Evolutionary conservation across 1,140 invertebrate genomes (phyloP).

Genomic region (Agrilus planipennis): DNA sequence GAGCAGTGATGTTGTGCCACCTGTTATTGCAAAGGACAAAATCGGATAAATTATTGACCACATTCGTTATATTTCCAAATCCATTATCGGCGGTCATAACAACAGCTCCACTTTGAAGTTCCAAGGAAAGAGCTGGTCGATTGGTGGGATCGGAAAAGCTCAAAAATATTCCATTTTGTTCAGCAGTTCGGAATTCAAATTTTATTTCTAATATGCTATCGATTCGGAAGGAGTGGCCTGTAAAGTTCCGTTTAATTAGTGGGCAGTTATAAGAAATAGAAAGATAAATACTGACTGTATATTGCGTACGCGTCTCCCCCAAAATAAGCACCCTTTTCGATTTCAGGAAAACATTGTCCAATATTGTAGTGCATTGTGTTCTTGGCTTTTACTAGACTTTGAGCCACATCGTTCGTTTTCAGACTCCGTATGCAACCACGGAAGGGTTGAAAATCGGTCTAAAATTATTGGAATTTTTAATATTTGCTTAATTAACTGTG

Average conservation of each 20-base stretch:
- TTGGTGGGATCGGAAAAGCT: constrained; percentile 51
- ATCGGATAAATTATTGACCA: constrained; percentile 47
- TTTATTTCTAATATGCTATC: constrained; percentile 56
- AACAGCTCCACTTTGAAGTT: constrained; percentile 65
- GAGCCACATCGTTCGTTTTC: constrained; percentile 56
- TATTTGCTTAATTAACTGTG: too few species aligned
- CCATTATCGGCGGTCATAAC: constrained; percentile 58
- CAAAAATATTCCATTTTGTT: constrained; percentile 67
- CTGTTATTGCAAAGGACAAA: constrained; percentile 70
- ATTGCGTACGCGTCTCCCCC: constrained; percentile 69
- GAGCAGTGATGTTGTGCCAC: constrained; percentile 74
- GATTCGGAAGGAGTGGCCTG: constrained; percentile 59
- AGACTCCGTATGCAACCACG: constrained; percentile 73
- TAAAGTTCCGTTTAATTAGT: constrained; percentile 30
- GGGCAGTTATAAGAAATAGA: constrained; percentile 6
- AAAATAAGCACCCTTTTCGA: constrained; percentile 80
- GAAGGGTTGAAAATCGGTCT: constrained; percentile 60
- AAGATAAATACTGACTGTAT: constrained; percentile 50
- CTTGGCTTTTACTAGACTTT: constrained; percentile 55
- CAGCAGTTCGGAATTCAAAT: constrained; percentile 74
- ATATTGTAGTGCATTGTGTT: constrained; percentile 51
- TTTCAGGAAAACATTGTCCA: constrained; percentile 74
- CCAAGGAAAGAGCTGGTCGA: constrained; percentile 58
- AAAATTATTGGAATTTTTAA: too few species aligned
- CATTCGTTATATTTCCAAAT: constrained; percentile 45